phyloP scores from a whole-genome alignment of 2,113 vertebrate species.

The Brevimyrus niger region DNA sequence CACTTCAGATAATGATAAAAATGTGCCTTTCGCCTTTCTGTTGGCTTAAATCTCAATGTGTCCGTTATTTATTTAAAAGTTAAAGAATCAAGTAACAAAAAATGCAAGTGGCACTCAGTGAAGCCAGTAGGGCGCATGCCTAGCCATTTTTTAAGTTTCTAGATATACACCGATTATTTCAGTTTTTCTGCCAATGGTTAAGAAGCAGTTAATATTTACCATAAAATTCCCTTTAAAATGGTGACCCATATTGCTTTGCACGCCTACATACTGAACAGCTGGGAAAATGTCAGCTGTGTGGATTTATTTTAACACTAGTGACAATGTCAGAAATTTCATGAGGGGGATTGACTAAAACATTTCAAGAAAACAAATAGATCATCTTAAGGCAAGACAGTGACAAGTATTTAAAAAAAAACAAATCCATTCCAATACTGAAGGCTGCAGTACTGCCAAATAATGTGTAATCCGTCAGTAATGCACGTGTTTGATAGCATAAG shows the following conservation, averaged over 20 bases:
- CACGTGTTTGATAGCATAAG: too few species aligned
- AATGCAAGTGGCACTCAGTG: not conserved
- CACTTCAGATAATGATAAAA: not conserved
- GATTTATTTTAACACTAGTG: too few species aligned
- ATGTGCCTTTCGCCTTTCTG: not conserved
- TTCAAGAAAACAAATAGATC: not conserved
- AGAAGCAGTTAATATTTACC: not conserved
- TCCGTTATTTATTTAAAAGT: not conserved
- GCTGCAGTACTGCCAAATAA: too few species aligned
- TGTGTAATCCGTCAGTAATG: too few species aligned
- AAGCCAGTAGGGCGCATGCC: not conserved
- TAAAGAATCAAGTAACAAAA: not conserved
- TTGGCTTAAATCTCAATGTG: not conserved
- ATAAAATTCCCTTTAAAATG: not conserved
- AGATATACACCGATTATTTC: not conserved
- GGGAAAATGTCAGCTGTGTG: too few species aligned
- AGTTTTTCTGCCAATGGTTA: too few species aligned
- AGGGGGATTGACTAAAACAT: not conserved
- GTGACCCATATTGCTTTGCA: not conserved
- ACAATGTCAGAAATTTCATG: not conserved
- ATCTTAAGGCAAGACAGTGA: too few species aligned
- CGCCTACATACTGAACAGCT: not conserved
- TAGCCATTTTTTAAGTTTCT: not conserved
- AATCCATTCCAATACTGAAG: too few species aligned
- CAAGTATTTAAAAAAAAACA: too few species aligned